phyloP scores from a whole-genome alignment of 2,888 invertebrate species.

The Noctua pronuba region DNA sequence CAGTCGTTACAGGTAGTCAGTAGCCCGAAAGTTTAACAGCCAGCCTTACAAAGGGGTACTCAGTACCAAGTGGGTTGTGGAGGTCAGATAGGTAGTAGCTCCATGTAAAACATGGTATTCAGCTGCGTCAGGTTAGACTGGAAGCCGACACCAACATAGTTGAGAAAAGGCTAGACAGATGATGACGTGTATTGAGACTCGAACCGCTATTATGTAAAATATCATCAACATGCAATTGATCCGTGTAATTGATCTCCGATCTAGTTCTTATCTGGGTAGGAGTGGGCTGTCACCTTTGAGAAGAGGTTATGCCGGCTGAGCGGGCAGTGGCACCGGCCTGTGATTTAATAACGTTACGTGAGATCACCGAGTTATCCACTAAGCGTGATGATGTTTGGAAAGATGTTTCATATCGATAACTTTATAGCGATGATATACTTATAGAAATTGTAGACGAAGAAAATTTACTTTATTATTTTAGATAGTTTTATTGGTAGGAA shows the following conservation, averaged over 20 bases:
- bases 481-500: not conserved
- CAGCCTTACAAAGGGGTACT: not conserved
- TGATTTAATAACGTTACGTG: slow-evolving; percentile 44
- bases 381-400: slow-evolving; percentile 18
- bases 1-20: not conserved
- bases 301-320: slow-evolving; percentile 50
- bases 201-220: not conserved
- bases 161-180: not conserved
- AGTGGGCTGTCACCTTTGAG: slow-evolving; percentile 29
- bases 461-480: no score
- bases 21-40: not conserved
- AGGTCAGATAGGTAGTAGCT: not conserved
- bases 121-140: not conserved
- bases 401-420: slow-evolving; percentile 12
- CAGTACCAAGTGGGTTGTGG: not conserved
- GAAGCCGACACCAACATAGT: not conserved
- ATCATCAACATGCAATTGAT: not conserved
- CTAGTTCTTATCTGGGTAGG: slow-evolving; percentile 13
- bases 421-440: not conserved
- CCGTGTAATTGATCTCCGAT: slow-evolving; percentile 16
- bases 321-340: slow-evolving; percentile 18
- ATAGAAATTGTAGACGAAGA: not conserved
- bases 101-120: not conserved
- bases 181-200: not conserved
- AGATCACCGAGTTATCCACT: slow-evolving; percentile 31